phyloP scores from a whole-genome alignment of 2,797 vertebrate species.

The Alectoris magna region DNA sequence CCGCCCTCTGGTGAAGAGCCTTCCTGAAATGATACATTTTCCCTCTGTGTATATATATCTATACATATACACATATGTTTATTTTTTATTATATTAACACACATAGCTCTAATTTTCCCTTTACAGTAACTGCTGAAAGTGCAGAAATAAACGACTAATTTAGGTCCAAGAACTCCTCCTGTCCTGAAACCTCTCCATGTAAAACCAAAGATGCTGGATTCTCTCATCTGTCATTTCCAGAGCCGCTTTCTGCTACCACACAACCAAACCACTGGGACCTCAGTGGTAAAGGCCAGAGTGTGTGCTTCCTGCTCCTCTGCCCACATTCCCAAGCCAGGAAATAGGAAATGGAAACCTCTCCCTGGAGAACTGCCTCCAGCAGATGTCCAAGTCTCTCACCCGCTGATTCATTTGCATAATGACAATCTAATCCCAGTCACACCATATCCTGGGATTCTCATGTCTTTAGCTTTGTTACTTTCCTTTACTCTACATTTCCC shows the following conservation, averaged over 20 bases:
- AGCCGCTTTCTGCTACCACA: not conserved
- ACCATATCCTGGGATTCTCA: not conserved
- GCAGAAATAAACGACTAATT: not conserved
- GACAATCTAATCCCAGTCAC: not conserved
- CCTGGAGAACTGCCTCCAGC: not conserved
- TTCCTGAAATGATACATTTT: too few relatives aligned
- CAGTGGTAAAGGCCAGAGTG: not conserved
- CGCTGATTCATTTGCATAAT: not conserved
- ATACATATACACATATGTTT: too few relatives aligned
- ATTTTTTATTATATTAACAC: too few relatives aligned
- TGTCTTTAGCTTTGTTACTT: not conserved
- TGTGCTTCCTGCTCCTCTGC: not conserved
- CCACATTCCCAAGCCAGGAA: not conserved
- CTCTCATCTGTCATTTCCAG: not conserved
- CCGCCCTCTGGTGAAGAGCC: too few relatives aligned
- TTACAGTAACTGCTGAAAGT: not conserved
- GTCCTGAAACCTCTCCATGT: not conserved
- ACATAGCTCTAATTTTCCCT: too few relatives aligned
- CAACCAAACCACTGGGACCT: rapidly evolving
- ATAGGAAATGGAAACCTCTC: not conserved
- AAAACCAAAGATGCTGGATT: not conserved
- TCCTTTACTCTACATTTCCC: rapidly evolving
- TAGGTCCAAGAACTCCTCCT: not conserved
- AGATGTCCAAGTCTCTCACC: not conserved
- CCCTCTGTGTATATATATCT: too few relatives aligned